These are phyloP conservation scores for Sarcophaga subvicina DNA, from an alignment of 2,888 invertebrate species.

Conservation along the genomic window DNA sequence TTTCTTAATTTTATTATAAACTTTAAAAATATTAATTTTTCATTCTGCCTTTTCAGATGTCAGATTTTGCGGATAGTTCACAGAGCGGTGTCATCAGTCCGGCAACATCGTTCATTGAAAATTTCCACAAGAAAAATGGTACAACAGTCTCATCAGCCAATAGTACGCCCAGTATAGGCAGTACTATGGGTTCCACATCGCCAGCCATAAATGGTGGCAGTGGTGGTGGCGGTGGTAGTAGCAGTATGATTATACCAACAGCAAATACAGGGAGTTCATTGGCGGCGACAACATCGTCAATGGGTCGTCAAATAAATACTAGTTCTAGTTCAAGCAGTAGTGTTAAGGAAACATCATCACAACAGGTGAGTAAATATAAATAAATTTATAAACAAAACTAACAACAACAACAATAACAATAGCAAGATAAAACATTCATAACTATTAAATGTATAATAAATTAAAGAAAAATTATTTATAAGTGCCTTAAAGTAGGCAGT, in stretches of 20 bases:
- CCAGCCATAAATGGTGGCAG: conserved; percentile 66
- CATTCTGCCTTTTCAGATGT: conserved; percentile 77
- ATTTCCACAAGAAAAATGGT: conserved; percentile 86
- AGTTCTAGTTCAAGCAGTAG: conserved; percentile 81
- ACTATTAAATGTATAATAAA: not conserved
- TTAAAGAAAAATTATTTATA: conserved; percentile 11
- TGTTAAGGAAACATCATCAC: conserved; percentile 82
- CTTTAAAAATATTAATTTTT: conserved; percentile 1
- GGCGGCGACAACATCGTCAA: conserved; percentile 67
- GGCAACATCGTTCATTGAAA: conserved; percentile 88
- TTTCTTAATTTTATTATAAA: not conserved
- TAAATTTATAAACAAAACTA: not conserved
- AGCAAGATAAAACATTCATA: conserved; percentile 31
- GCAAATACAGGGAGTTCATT: conserved; percentile 31
- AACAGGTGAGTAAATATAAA: conserved; percentile 77
- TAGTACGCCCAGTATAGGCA: conserved; percentile 60
- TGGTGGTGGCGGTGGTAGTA: conserved; percentile 75
- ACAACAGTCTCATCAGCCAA: conserved; percentile 61
- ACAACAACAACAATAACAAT: conserved; percentile 13
- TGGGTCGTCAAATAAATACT: conserved; percentile 76
- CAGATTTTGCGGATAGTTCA: conserved; percentile 82
- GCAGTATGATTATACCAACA: conserved; percentile 56
- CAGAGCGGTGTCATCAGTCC: conserved; percentile 80
- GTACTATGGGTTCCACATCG: conserved; percentile 66
- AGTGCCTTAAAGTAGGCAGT: conserved; percentile 65